A percentile compares a stretch with the other conserved stretches of the same genome.
These are phyloP conservation scores for Peromyscus leucopus DNA, from an alignment of 2,113 vertebrate species.

Conservation along the genomic window DNA sequence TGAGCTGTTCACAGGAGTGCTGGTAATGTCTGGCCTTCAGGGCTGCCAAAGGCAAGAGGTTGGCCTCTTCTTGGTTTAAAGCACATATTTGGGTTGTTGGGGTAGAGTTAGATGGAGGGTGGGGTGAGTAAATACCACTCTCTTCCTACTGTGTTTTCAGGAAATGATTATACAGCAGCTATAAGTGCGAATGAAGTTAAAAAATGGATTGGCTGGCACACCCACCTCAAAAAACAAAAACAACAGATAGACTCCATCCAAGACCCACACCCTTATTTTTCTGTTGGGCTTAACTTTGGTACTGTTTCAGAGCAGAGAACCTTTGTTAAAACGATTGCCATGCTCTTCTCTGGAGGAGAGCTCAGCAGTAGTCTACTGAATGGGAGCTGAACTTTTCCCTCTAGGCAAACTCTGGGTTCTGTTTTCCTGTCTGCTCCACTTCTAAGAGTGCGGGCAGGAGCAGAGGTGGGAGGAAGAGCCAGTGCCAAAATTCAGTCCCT, in stretches of 20 bases:
- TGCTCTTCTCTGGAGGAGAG: slow-evolving; percentile 79
- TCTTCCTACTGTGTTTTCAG: slow-evolving; percentile 89
- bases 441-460: slow-evolving; percentile 43
- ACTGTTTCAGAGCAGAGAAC: slow-evolving; percentile 80
- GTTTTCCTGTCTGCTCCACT: slow-evolving; percentile 69
- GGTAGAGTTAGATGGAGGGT: slow-evolving; percentile 85
- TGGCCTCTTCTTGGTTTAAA: slow-evolving; percentile 80
- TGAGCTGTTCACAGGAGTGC: slow-evolving; percentile 85
- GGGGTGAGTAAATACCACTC: slow-evolving; percentile 86
- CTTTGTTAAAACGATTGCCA: slow-evolving; percentile 71
- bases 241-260: slow-evolving; percentile 73
- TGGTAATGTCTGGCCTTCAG: slow-evolving; percentile 89
- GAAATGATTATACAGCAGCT: slow-evolving; percentile 86
- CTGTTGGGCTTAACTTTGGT: slow-evolving; percentile 77
- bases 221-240: slow-evolving; percentile 23
- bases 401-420: slow-evolving; percentile 28
- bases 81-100: slow-evolving; percentile 81
- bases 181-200: slow-evolving; percentile 87
- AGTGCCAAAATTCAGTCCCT: slow-evolving; percentile 71
- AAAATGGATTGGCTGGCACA: slow-evolving; percentile 83
- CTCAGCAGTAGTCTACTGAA: slow-evolving; percentile 78
- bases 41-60: slow-evolving; percentile 87
- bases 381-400: slow-evolving; percentile 75
- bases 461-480: slow-evolving; percentile 57
- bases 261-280: slow-evolving; percentile 86